Evolutionary conservation across 2,797 vertebrate genomes (phyloP), one percentile per base, ranked within the genome.

Genomic region (Threskiornis aethiopicus): DNA sequence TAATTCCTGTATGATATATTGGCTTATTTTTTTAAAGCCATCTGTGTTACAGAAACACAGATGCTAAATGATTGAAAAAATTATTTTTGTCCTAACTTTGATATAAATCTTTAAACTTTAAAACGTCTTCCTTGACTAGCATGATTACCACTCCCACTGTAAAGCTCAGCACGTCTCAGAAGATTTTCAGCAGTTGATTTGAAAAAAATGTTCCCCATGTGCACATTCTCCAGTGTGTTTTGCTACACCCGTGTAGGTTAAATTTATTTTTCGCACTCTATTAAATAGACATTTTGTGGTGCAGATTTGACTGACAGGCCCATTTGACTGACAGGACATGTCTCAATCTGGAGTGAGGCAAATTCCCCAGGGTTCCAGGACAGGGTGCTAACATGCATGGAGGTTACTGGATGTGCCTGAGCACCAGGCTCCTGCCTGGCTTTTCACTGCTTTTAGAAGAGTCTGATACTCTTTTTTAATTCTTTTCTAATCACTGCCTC

Each of bases 1-100:
- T 91, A 3, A 59, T 86, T 91, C 85, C 73, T 58, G 17, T 72
- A n/a, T 84, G 57, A 84, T 59, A 84, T 58, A 62, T 82, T 62
- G 26, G 33, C 17, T 62, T 54, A 14, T n/a, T 54, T 91, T 47
- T 90, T 58, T 28, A 35, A 81, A 92, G 17, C 31, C 61, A 61
- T 91, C 42, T 86, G 39, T 88, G 24, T 72, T 90, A 44, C 42
- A 84, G 62, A 96, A 79, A 83, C 14, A 67, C 17, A 72, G 42
- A 58, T 65, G 42, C 16, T 76, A 78, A 93, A 69, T 41, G 16
- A 54, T 3, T 3, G 51, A 44, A 6, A 46, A 90, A 69, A 16
- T 41, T 0, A 1, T 35, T 79, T 87, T 93, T 72, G 11, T 72
- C 33, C 41, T 57, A 44, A 67, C 35, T 87, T 71, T 46, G 20